Percentiles rank a stretch among this genome's conserved stretches.
These are phyloP conservation scores for Drosophila robusta DNA, from an alignment of 2,888 invertebrate species.

Conservation along the genomic window DNA sequence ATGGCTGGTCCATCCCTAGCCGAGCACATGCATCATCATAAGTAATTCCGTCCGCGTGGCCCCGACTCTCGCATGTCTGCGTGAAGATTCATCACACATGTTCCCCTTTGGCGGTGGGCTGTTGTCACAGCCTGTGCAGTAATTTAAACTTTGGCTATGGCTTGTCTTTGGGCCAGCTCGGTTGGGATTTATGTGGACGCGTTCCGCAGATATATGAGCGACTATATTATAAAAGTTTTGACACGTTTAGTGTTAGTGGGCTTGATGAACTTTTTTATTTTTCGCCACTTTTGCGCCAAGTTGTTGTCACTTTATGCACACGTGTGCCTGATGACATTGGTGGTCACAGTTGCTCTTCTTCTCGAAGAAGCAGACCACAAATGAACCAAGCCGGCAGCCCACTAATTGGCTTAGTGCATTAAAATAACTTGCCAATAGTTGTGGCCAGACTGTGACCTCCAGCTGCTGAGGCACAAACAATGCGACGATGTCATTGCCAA, in stretches of 20 bases:
- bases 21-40: constrained; percentile 61
- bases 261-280: constrained; percentile 70
- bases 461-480: constrained; percentile 46
- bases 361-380: constrained; percentile 49
- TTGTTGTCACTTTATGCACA: constrained; percentile 58
- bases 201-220: constrained; percentile 53
- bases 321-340: constrained; percentile 67
- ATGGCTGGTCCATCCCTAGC: constrained; percentile 50
- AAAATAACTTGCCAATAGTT: constrained; percentile 78
- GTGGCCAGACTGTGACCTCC: constrained; percentile 63
- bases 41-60: constrained; percentile 55
- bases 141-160: constrained; percentile 72
- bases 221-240: constrained; percentile 81
- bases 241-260: constrained; percentile 71
- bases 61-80: constrained; percentile 36
- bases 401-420: constrained; percentile 80
- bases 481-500: constrained; percentile 72
- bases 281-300: constrained; percentile 13
- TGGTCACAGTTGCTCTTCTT: constrained; percentile 14
- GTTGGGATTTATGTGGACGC: constrained; percentile 58
- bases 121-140: constrained; percentile 71
- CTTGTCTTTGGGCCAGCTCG: constrained; percentile 20
- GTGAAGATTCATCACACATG: constrained; percentile 69
- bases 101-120: constrained; percentile 32
- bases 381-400: constrained; percentile 63